Evolutionary conservation across 2,797 vertebrate species (phyloP).

Genomic region (Prionace glauca): DNA sequence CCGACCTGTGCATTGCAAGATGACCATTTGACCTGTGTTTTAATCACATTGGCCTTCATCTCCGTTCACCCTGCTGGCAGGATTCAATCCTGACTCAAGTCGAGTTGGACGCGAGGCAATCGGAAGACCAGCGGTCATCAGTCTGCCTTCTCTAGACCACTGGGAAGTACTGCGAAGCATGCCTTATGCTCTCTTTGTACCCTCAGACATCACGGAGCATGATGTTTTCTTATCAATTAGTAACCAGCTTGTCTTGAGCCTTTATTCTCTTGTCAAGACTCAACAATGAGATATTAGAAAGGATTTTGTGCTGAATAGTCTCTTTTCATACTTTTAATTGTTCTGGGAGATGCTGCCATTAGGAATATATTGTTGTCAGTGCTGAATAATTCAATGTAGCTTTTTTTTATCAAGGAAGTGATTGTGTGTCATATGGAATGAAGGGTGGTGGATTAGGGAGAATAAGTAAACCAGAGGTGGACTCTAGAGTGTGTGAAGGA

Average conservation of each 20-base stretch:
- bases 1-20: background rate
- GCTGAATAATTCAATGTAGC: background rate
- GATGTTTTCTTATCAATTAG: background rate
- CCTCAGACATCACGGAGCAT: background rate
- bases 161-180: background rate
- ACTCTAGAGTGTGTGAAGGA: background rate
- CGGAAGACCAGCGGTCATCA: background rate
- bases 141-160: background rate
- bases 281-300: background rate
- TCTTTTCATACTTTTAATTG: background rate
- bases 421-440: background rate
- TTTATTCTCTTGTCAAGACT: background rate
- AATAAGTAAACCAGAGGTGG: background rate
- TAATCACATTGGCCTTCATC: background rate
- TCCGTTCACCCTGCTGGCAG: background rate
- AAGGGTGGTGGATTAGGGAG: background rate
- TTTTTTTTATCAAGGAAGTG: background rate
- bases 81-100: background rate
- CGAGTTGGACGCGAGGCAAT: background rate
- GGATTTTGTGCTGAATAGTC: background rate
- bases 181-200: background rate
- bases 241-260: background rate
- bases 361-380: background rate
- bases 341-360: background rate
- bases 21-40: background rate